phyloP scores from a whole-genome alignment of 2,797 vertebrate species.

The Clarias platycephalus region DNA sequence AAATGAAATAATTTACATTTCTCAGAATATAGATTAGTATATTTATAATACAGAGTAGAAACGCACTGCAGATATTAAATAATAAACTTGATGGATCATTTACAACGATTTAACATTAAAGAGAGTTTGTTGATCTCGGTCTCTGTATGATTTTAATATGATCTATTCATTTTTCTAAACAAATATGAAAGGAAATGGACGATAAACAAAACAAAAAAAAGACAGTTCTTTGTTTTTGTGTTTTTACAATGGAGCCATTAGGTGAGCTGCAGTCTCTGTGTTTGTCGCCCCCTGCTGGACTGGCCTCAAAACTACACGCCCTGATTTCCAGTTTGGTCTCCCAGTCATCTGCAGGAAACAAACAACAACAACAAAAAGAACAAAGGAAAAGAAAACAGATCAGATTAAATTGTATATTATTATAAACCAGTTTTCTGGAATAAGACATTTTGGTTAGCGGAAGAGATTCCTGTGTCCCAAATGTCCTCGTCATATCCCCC shows the following conservation, averaged over 20 bases:
- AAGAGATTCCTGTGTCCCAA: neutral
- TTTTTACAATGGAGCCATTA: constrained; percentile 1
- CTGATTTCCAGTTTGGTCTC: constrained; percentile 14
- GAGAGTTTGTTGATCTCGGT: neutral
- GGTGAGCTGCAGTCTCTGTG: constrained; percentile 17
- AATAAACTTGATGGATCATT: neutral
- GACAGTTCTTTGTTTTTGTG: neutral
- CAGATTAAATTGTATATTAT: neutral
- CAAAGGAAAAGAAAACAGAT: too few relatives aligned
- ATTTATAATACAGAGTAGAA: neutral
- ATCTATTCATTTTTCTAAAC: neutral
- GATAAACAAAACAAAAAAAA: too few relatives aligned
- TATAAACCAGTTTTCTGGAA: neutral
- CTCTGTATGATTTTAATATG: neutral
- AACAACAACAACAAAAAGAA: too few relatives aligned
- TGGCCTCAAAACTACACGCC: neutral
- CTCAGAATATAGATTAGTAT: neutral
- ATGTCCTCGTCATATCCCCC: neutral
- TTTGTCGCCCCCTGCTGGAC: constrained; percentile 29
- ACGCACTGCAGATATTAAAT: neutral
- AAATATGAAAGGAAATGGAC: neutral
- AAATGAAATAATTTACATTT: too few relatives aligned
- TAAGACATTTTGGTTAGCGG: too few relatives aligned
- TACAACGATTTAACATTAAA: neutral
- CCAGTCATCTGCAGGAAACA: constrained; percentile 27